Evolutionary conservation across 2,888 invertebrate genomes (phyloP).

Genomic region (Aethes cnicana): DNA sequence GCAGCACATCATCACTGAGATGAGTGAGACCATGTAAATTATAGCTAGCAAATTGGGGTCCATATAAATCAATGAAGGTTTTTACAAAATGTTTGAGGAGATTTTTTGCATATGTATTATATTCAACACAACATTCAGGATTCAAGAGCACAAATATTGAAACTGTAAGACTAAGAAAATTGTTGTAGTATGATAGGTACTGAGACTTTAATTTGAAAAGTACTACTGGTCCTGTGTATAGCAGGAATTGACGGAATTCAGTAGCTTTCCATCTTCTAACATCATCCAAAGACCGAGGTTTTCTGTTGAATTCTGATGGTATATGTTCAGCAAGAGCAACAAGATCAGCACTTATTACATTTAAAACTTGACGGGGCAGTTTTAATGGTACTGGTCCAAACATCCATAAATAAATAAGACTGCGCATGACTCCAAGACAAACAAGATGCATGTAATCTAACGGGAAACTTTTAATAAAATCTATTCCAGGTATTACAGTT

Average conservation of each 20-base stretch:
- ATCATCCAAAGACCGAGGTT: conserved; percentile 33
- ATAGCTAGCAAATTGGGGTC: conserved; percentile 25
- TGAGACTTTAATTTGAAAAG: conserved; percentile 6
- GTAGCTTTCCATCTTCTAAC: conserved; percentile 33
- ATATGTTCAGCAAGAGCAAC: conserved; percentile 25
- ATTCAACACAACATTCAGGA: conserved; percentile 16
- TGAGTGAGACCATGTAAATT: conserved; percentile 32
- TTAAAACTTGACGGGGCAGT: conserved; percentile 10
- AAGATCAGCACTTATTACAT: conserved; percentile 19
- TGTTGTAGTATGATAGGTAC: not conserved
- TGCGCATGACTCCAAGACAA: conserved; percentile 29
- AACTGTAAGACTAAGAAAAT: conserved; percentile 6
- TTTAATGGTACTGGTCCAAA: conserved; percentile 31
- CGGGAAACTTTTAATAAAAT: conserved; percentile 28
- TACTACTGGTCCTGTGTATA: conserved; percentile 29
- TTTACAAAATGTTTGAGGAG: conserved; percentile 26
- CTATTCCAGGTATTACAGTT: conserved; percentile 9
- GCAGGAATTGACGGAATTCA: conserved; percentile 33
- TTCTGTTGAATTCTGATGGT: conserved; percentile 31
- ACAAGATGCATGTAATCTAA: conserved; percentile 35
- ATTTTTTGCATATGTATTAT: conserved; percentile 15
- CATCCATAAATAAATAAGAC: conserved; percentile 30
- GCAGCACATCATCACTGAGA: conserved; percentile 29
- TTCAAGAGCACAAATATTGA: not conserved
- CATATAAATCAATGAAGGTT: conserved; percentile 25